phyloP scores from a whole-genome alignment of 2,888 invertebrate species.

The Phytoseiulus persimilis region DNA sequence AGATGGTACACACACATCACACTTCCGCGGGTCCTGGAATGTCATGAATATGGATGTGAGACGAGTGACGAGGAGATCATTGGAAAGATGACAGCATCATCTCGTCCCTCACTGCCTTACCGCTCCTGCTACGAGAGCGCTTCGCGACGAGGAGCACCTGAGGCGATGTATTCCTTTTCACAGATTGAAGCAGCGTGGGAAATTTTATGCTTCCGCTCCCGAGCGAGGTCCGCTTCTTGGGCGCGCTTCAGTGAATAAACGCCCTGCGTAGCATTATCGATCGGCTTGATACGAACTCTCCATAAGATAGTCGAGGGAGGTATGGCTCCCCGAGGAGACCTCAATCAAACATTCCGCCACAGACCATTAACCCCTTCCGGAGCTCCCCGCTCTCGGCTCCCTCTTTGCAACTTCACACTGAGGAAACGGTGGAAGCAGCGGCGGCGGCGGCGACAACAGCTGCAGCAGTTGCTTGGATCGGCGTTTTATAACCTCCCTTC shows the following conservation, averaged over 20 bases:
- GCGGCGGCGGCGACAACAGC: neutral
- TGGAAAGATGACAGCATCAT: neutral
- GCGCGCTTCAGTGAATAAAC: neutral
- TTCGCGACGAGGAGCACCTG: no score
- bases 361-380: neutral
- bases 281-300: neutral
- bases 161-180: no score
- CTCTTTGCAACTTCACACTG: neutral
- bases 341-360: neutral
- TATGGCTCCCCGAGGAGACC: neutral
- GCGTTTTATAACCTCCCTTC: no score
- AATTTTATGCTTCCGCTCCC: no score
- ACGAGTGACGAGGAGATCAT: neutral
- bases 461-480: no score
- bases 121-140: no score
- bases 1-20: conserved; percentile 28
- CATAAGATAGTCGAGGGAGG: neutral
- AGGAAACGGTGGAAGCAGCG: neutral
- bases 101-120: no score
- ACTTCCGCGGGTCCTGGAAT: conserved; percentile 32
- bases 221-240: no score
- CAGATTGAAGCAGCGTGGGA: no score
- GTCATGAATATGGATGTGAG: neutral
- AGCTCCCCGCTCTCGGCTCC: neutral
- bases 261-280: neutral